These are phyloP conservation scores for Campylomormyrus numenius DNA, from an alignment of 2,113 vertebrate genomes.

Conservation along the genomic window DNA sequence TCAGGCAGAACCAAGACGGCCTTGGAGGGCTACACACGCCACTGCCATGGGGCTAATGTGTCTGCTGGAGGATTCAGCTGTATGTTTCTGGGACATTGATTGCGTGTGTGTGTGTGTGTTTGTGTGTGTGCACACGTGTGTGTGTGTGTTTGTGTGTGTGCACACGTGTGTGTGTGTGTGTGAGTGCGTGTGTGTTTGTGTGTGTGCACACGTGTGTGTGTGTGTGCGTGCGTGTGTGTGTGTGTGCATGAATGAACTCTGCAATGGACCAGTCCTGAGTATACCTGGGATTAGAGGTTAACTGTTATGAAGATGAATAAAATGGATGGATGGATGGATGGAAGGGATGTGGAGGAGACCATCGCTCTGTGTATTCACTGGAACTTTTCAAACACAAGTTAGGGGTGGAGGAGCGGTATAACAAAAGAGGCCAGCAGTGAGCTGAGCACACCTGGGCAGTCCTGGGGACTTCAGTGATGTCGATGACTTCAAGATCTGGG, in stretches of 20 bases:
- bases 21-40: background rate
- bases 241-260: background rate
- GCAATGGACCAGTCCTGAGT: background rate
- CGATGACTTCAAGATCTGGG: conserved; percentile 52
- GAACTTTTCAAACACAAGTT: background rate
- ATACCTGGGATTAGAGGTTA: background rate
- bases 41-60: background rate
- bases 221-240: too few species aligned
- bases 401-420: background rate
- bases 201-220: background rate
- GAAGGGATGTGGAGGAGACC: background rate
- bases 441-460: conserved; percentile 28
- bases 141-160: too few species aligned
- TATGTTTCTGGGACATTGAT: background rate
- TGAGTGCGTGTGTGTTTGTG: too few species aligned
- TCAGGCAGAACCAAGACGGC: background rate
- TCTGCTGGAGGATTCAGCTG: background rate
- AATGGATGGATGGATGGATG: background rate
- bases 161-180: background rate
- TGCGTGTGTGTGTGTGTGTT: background rate
- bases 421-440: background rate
- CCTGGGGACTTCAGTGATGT: conserved; percentile 14
- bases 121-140: too few species aligned
- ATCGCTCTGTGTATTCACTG: background rate
- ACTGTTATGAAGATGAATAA: background rate